Percentiles rank a stretch among this genome's conserved stretches.
Conservation (phyloP, 2,113 vertebrate species). For the Salvator merianae region DNA sequence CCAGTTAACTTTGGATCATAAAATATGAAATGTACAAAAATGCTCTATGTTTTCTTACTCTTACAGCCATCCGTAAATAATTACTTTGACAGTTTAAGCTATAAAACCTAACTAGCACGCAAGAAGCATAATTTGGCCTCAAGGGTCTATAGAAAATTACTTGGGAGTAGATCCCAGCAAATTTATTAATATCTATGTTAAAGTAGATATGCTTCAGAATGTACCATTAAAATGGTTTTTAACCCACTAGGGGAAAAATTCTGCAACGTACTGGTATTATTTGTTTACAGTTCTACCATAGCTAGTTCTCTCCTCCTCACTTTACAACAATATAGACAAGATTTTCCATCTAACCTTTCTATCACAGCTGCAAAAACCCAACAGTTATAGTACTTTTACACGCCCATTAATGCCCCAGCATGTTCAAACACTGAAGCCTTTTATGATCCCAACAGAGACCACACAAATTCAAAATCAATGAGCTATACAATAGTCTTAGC, state of each 20-base stretch:
- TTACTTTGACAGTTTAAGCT: not conserved
- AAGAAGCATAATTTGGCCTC: not conserved
- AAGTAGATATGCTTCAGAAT: too few species aligned
- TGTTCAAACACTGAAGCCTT: not conserved
- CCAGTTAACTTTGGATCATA: not conserved
- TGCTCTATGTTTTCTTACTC: not conserved
- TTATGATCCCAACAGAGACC: not conserved
- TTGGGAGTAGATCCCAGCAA: too few species aligned
- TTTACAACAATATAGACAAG: not conserved
- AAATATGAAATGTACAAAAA: not conserved
- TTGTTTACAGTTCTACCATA: too few species aligned
- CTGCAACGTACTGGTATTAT: not conserved
- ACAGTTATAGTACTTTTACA: not conserved
- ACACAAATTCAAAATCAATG: not conserved
- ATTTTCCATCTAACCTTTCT: too few species aligned
- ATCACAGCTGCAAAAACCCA: not conserved
- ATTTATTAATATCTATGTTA: too few species aligned
- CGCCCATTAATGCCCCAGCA: not conserved
- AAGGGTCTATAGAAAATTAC: too few species aligned
- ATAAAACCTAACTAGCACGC: not conserved
- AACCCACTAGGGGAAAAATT: not conserved
- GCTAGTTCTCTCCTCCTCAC: not conserved
- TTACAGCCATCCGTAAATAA: not conserved
- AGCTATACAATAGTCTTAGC: not conserved
- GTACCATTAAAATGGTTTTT: not conserved